These are phyloP conservation scores for Xenopus petersii DNA, from an alignment of 2,797 vertebrate genomes.

Conservation along the genomic window DNA sequence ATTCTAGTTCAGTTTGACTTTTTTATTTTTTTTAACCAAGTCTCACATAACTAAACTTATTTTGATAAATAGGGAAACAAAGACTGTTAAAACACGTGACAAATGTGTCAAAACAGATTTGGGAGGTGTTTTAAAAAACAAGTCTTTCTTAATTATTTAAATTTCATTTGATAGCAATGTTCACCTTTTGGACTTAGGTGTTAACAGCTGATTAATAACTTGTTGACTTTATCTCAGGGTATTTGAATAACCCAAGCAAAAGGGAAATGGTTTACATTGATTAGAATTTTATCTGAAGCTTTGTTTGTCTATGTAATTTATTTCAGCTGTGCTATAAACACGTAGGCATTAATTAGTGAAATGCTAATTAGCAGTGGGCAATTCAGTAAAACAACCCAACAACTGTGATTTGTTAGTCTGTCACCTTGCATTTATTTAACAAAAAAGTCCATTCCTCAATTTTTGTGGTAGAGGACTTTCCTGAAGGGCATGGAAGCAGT, in stretches of 20 bases:
- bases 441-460: conserved; percentile 47
- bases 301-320: conserved; percentile 39
- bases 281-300: conserved; percentile 25
- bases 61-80: no score
- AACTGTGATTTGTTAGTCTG: conserved; percentile 4
- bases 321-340: conserved; percentile 29
- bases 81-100: no score
- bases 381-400: conserved; percentile 1
- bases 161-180: background rate
- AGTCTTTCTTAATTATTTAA: background rate
- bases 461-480: conserved; percentile 10
- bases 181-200: background rate
- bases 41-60: no score
- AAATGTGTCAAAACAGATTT: no score
- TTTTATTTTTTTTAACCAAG: no score
- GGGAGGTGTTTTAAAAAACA: no score
- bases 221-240: conserved; percentile 12
- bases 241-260: conserved; percentile 11
- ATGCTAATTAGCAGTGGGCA: conserved; percentile 13
- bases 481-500: conserved; percentile 47
- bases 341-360: conserved; percentile 31
- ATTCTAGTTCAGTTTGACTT: no score
- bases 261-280: conserved; percentile 27
- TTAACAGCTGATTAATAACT: conserved; percentile 1
- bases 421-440: conserved; percentile 46